Conservation (phyloP, 2,888 invertebrate species). For the Acleris sparsana region DNA sequence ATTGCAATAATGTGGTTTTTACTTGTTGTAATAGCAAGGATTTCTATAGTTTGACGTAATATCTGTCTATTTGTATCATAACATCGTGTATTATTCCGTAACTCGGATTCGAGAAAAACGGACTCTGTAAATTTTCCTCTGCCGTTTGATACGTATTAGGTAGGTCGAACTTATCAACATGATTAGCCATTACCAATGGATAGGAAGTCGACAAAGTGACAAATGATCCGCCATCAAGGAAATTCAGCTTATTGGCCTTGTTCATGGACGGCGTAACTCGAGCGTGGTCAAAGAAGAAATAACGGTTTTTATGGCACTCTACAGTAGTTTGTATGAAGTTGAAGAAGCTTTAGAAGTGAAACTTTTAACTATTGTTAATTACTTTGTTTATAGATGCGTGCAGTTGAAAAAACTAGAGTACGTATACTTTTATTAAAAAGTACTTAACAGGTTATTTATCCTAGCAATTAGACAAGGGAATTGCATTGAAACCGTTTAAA, state of each 20-base stretch:
- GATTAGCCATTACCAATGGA: conserved; percentile 23
- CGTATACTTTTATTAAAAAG: too few species aligned
- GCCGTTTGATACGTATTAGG: not conserved
- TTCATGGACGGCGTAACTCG: conserved; percentile 55
- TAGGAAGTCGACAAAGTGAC: conserved; percentile 33
- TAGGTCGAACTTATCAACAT: conserved; percentile 6
- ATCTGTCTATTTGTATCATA: not conserved
- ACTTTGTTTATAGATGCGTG: too few species aligned
- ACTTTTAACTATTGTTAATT: too few species aligned
- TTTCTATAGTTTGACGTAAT: not conserved
- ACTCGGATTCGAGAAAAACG: not conserved
- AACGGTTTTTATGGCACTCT: not conserved
- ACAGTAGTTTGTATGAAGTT: too few species aligned
- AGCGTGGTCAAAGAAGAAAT: conserved; percentile 57
- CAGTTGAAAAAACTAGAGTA: too few species aligned
- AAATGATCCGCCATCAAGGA: conserved; percentile 56
- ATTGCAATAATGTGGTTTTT: conserved; percentile 21
- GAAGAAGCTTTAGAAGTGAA: too few species aligned
- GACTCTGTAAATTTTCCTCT: not conserved
- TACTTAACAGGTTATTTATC: not conserved
- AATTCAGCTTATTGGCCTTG: conserved; percentile 56
- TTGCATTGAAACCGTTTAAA: not conserved
- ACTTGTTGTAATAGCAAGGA: conserved; percentile 7
- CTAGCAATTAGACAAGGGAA: not conserved
- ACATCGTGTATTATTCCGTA: not conserved